Base-by-base conservation (phyloP, 2,888 invertebrate genomes). In the Protophormia terraenovae region DNA sequence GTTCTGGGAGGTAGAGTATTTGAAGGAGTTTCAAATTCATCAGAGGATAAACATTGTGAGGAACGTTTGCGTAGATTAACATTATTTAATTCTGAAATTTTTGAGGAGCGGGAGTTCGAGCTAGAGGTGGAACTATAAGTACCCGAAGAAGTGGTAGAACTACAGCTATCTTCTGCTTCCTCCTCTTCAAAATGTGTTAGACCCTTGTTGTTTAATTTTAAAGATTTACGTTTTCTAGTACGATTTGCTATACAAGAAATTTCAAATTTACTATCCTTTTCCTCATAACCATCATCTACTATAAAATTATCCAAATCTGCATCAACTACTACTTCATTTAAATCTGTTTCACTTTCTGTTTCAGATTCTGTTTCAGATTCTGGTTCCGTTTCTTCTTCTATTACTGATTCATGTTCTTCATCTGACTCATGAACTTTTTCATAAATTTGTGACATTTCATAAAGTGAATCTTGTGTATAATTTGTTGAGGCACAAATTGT, bases 211-310 rank as follows among this genome's bases (percentile, higher is more conserved):
- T 35, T 2, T 24, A 67, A 0, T 27, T 7, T 45, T 10, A 45
- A 32, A 29, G 41, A 60, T 69, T 72, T 78, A 7, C 84, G 82
- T 38, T 32, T 78, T 14, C 84, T 72, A 1, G 87, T 87, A 2
- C 87, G 84, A 41, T 85, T 86, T 12, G 87, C 86, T 71, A 86
- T 76, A 22, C 87, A 86, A 24, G 84, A 86, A 1, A 76, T 60
- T 0, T 87, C 72, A 41, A 75, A 75, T 4, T 53, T 14, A 45
- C 41, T 41, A 29, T 71, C 14, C 0, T 32, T 71, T 50, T 69
- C 35, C 16, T 55, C 24, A 53, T 47, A 41, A 10, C 12, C 14
- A 47, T 75, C 64, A 5, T 47, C 19, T 0, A 53, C 50, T 35
- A 16, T 58, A n/a, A 58, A 69, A 50, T 41, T 22, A 27, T 62